phyloP scores from a whole-genome alignment of 2,888 invertebrate genomes.

The Drosophila birchii region DNA sequence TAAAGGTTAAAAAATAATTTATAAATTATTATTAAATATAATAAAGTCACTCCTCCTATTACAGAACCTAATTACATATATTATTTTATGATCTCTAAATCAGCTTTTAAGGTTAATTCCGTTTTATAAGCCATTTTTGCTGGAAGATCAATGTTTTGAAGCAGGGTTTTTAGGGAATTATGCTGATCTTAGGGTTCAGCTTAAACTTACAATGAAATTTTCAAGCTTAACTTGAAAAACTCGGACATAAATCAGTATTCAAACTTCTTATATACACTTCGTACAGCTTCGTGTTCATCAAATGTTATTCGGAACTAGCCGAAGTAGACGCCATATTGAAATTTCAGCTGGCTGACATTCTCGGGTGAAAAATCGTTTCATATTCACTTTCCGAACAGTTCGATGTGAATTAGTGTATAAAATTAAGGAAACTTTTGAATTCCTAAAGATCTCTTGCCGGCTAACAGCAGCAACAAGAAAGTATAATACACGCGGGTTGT shows the following conservation, averaged over 20 bases:
- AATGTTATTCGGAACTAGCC: conserved; percentile 52
- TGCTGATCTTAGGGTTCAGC: neutral
- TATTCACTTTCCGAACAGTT: neutral
- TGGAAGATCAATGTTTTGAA: neutral
- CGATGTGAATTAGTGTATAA: neutral
- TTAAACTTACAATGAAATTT: too few species aligned
- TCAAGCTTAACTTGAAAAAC: neutral
- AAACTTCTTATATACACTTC: conserved; percentile 58
- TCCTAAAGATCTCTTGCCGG: conserved; percentile 16
- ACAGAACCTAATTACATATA: neutral
- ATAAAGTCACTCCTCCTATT: neutral
- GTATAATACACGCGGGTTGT: conserved; percentile 20
- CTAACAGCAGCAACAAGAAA: neutral
- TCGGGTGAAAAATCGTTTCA: conserved; percentile 64
- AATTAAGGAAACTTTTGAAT: neutral
- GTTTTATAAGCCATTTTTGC: neutral
- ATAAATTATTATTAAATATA: neutral
- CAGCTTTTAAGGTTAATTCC: neutral
- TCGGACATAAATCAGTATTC: conserved; percentile 17
- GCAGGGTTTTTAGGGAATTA: neutral
- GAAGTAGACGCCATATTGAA: conserved; percentile 79
- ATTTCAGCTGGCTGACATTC: conserved; percentile 37
- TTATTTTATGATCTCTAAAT: neutral
- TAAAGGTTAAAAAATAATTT: neutral
- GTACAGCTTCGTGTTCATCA: conserved; percentile 18